A percentile compares a stretch with the other conserved stretches of the same genome.
Conservation (phyloP, 2,797 vertebrate genomes). For the Avahi laniger region DNA sequence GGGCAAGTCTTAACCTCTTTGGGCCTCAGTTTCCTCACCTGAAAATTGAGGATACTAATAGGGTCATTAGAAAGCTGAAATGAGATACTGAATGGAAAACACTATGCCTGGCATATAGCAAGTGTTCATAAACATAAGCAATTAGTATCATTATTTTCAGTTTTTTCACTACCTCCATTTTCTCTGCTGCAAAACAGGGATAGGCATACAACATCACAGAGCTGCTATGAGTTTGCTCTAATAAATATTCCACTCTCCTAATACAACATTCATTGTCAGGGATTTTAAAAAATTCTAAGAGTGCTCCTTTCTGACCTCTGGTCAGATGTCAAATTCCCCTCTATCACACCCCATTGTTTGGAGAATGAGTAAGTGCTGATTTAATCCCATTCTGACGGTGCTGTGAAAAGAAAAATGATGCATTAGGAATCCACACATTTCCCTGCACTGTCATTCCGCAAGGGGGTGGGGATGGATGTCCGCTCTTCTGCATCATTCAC, state of each 20-base stretch:
- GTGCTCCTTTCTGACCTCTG: constrained; percentile 34
- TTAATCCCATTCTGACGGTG: constrained; percentile 56
- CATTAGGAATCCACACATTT: constrained; percentile 60
- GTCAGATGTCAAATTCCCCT: constrained; percentile 62
- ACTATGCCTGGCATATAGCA: background rate
- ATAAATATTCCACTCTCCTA: background rate
- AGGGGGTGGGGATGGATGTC: background rate
- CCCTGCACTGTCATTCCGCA: constrained; percentile 60
- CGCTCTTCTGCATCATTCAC: constrained; percentile 12
- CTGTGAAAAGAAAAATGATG: constrained; percentile 65
- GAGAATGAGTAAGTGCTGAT: constrained; percentile 70
- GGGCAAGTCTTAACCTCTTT: background rate
- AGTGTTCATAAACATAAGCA: background rate
- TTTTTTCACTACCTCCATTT: background rate
- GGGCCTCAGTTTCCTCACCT: background rate
- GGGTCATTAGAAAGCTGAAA: background rate
- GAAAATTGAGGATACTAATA: background rate
- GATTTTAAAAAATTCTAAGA: background rate
- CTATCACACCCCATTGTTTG: constrained; percentile 39
- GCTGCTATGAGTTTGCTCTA: background rate
- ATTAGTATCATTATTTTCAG: background rate
- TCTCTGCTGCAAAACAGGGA: background rate
- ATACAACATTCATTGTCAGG: background rate
- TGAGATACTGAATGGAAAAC: background rate
- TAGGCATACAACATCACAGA: background rate